These are phyloP conservation scores for Blera fallax DNA, from an alignment of 2,888 invertebrate species.

Conservation along the genomic window DNA sequence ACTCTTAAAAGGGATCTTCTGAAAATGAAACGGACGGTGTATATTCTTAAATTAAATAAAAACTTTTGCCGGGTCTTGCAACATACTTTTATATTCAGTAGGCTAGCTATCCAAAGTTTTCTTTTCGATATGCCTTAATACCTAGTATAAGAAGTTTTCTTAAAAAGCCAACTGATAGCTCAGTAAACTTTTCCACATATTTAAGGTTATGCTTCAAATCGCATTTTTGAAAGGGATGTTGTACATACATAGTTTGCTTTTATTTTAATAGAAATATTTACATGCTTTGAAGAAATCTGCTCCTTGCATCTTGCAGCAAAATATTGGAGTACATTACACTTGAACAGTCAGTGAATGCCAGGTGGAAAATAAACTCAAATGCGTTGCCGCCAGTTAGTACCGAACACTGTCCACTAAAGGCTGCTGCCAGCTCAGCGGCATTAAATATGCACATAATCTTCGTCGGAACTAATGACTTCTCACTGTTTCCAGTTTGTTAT, in stretches of 20 bases:
- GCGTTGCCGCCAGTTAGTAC: background rate
- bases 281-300: background rate
- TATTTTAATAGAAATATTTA: background rate
- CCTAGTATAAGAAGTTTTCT: too few relatives aligned
- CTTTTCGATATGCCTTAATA: too few relatives aligned
- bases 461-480: constrained; percentile 61
- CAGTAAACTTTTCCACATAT: too few relatives aligned
- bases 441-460: constrained; percentile 62
- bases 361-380: constrained; percentile 15
- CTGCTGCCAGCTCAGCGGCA: background rate
- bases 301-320: constrained; percentile 1
- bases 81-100: too few relatives aligned
- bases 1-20: too few relatives aligned
- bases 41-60: too few relatives aligned
- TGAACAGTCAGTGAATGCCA: background rate
- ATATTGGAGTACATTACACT: constrained; percentile 14
- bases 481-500: constrained; percentile 56
- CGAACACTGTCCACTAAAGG: constrained; percentile 9
- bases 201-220: too few relatives aligned
- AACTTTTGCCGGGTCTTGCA: too few relatives aligned
- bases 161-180: too few relatives aligned
- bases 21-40: too few relatives aligned
- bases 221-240: background rate
- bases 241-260: background rate
- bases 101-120: too few relatives aligned